Percentiles rank a stretch among this genome's conserved stretches.
Conservation (phyloP, 2,797 vertebrate species). For the Nyctibius grandis region DNA sequence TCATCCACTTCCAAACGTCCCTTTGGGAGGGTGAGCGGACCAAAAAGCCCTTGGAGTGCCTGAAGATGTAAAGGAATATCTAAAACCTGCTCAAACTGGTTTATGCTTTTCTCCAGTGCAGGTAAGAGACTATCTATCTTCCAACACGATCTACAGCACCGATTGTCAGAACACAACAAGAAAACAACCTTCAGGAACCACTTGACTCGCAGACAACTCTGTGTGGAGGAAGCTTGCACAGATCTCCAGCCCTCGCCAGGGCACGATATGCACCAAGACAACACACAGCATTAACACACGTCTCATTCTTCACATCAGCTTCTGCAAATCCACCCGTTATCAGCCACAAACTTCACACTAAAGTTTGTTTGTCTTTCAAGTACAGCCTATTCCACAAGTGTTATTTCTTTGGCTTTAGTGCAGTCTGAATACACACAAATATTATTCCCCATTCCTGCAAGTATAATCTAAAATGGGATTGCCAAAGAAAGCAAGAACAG, state of each 20-base stretch:
- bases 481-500: not conserved
- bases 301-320: not conserved
- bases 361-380: not conserved
- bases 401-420: not conserved
- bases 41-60: not conserved
- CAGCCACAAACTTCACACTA: not conserved
- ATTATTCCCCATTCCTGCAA: not conserved
- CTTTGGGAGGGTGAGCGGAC: not conserved
- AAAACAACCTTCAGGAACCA: not conserved
- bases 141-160: not conserved
- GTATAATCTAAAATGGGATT: not conserved
- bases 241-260: not conserved
- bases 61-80: not conserved
- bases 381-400: not conserved
- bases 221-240: not conserved
- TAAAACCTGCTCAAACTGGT: not conserved
- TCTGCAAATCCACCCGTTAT: not conserved
- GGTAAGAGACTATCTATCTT: not conserved
- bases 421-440: not conserved
- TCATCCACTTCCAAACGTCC: not conserved
- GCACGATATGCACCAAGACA: rapidly evolving
- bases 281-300: not conserved
- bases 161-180: not conserved
- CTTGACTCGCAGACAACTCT: not conserved
- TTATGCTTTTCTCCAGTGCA: not conserved